Conservation (phyloP, 2,113 vertebrate species). For the Strigops habroptila region DNA sequence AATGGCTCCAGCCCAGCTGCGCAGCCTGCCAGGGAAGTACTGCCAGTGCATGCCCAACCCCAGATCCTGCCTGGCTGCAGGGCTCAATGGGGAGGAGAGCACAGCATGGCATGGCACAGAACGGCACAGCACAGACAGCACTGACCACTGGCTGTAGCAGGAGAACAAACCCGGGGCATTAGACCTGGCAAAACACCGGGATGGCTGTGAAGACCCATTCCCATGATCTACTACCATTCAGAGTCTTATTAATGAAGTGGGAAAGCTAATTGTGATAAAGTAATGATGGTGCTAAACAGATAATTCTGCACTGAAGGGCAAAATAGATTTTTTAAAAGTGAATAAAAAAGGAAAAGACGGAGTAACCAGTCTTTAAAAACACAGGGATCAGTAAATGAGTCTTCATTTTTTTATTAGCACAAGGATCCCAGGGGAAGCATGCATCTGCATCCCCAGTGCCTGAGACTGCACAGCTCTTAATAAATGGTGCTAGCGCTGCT, state of each 20-base stretch:
- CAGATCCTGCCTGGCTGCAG: accelerated
- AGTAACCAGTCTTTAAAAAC: background rate
- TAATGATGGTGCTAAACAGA: background rate
- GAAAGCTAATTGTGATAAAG: constrained; percentile 38
- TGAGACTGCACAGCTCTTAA: background rate
- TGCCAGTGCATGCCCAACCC: accelerated
- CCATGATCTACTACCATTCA: background rate
- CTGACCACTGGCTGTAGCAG: background rate
- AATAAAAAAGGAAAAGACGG: background rate
- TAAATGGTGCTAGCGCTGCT: background rate
- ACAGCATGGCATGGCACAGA: accelerated
- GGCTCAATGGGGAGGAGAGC: background rate
- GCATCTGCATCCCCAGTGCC: background rate
- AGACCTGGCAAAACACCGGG: background rate
- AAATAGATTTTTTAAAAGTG: background rate
- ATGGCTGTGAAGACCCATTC: background rate
- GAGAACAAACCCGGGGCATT: background rate
- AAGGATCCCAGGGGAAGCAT: background rate
- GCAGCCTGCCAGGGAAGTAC: background rate
- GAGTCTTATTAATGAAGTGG: constrained; percentile 22
- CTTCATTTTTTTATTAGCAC: constrained; percentile 5
- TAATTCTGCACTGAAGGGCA: constrained; percentile 3
- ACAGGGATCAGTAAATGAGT: background rate
- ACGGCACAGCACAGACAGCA: background rate
- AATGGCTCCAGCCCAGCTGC: background rate